Evolutionary conservation across 2,888 invertebrate species (phyloP), one percentile per base, ranked within the genome.

Genomic region (Yponomeuta evonymella): DNA sequence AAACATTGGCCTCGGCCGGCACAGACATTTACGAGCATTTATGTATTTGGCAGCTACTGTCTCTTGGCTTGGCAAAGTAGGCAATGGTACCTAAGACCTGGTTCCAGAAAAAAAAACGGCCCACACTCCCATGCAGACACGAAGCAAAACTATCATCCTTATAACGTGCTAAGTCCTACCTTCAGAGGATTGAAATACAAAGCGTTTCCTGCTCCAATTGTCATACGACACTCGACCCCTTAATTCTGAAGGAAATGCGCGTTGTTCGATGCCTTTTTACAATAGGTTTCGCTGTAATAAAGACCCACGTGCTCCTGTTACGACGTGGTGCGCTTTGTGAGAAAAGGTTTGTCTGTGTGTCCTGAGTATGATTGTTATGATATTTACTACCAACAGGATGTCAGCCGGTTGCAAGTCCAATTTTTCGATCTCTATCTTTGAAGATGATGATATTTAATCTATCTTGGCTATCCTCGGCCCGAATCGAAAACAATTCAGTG

Each of bases 201-300:
- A 89, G 87, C 79, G 84, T 81, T 89, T 91, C 90, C 90, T 89
- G 90, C 84, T 76, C 82, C 51, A 77, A 87, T 88, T 87, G 87
- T 87, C 80, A 79, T 76, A 76, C 78, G 77, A 80, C 79, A 81
- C 79, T 77, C 79, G 79, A 81, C 75, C 79, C 81, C 72, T 67
- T 62, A 73, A 77, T 73, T 75, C 73, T 76, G 76, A 88, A 86
- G 88, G 86, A 87, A 87, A 82, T 58, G 51, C 51, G 51, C 5
- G 12, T 58, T 58, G 51, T 58, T 58, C 51, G 12, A 58, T 58
- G 51, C 51, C 51, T 58, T 58, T 58, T 58, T 58, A 58, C 51
- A 58, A 58, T 58, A 58, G 51, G 1, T 58, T 58, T 58, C 51
- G 51, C 51, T 58, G 81, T 79, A 71, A 73, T 72, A 74, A 72